Conservation (phyloP, 2,888 invertebrate species). For the Limenitis camilla region DNA sequence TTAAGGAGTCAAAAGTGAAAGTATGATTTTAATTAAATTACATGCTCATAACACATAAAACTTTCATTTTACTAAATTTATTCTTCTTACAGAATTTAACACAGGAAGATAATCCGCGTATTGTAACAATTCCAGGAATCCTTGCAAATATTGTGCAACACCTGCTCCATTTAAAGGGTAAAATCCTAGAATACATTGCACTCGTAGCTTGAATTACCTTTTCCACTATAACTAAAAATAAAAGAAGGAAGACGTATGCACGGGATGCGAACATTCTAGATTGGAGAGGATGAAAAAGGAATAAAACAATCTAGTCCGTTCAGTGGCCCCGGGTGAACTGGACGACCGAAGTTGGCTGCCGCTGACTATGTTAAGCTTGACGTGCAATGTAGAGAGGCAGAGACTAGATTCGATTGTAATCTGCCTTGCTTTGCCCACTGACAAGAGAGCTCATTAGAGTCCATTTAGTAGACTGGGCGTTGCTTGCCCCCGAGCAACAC, state of each 20-base stretch:
- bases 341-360: slow-evolving; percentile 31
- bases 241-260: slow-evolving; percentile 58
- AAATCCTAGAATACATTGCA: slow-evolving; percentile 65
- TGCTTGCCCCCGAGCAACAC: no score
- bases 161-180: slow-evolving; percentile 55
- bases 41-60: neutral
- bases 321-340: slow-evolving; percentile 48
- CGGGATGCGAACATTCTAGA: slow-evolving; percentile 59
- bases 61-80: neutral
- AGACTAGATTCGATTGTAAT: slow-evolving; percentile 38
- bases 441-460: slow-evolving; percentile 49
- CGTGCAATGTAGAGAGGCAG: slow-evolving; percentile 43
- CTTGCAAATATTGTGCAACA: slow-evolving; percentile 69
- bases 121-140: slow-evolving; percentile 48
- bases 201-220: slow-evolving; percentile 54
- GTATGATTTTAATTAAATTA: neutral
- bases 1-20: no score
- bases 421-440: slow-evolving; percentile 40
- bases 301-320: slow-evolving; percentile 55
- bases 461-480: slow-evolving; percentile 18
- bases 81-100: slow-evolving; percentile 22
- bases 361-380: slow-evolving; percentile 34
- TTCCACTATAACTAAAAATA: slow-evolving; percentile 64
- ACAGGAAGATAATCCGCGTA: slow-evolving; percentile 38
- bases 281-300: slow-evolving; percentile 47